Evolutionary conservation across 1,140 invertebrate genomes (phyloP), one percentile per base, ranked within the genome.

Genomic region (Elymnias hypermnestra): DNA sequence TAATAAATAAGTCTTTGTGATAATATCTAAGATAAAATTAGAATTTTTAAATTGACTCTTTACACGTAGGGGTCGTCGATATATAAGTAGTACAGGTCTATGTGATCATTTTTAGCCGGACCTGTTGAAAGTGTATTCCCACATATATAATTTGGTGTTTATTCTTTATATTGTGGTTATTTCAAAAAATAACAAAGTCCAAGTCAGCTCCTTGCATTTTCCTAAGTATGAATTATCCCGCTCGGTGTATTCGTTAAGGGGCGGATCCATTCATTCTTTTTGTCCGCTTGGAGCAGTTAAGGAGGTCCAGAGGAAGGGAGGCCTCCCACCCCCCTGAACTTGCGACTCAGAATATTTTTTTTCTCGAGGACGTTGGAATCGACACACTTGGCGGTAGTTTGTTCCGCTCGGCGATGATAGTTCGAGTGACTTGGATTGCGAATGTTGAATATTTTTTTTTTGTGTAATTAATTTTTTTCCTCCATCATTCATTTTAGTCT

Each of bases 211-310:
- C 77, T 82, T 82, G 64, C 72, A 78, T 58, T 81, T 78, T 77
- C 65, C 70, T 82, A 82, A 82, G 75, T 82, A 84, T 77, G 72
- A 84, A 84, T 84, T 84, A 84, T 84, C 72, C 76, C 75, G 77
- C 63, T 81, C 77, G 75, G 77, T 83, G 79, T 83, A 82, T 81
- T 82, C 77, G 77, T 78, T 78, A 82, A 78, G 81, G 79, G 81
- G 81, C 77, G 81, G 77, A 81, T 83, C 74, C 64, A 84, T 84
- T 84, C 81, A 84, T 81, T 84, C 81, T 84, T 84, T 84, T 84
- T 84, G 81, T 79, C 74, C 77, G 74, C 70, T 66, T 50, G 47
- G 65, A 76, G 64, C 72, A 74, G 74, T 81, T 81, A 83, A 81
- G 79, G 79, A 79, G 75, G 73, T 72, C 72, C 65, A 66, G 50